Evolutionary conservation across 2,888 invertebrate genomes (phyloP).

Genomic region (Synergus itoensis): DNA sequence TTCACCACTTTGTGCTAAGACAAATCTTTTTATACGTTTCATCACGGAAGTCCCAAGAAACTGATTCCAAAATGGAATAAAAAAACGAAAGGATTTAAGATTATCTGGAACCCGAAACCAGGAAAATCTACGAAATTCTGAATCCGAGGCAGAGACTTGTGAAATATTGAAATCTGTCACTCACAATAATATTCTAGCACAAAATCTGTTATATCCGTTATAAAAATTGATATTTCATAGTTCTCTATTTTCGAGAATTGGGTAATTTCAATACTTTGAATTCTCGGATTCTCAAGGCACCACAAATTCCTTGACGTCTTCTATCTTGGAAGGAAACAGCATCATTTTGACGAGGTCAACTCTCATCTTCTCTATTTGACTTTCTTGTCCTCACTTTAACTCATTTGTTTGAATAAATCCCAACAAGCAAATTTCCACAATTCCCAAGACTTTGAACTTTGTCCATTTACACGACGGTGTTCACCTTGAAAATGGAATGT

Average conservation of each 20-base stretch:
- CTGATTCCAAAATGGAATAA: conserved; percentile 3
- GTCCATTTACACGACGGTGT: not conserved
- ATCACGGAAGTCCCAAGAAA: conserved; percentile 55
- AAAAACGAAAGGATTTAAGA: not conserved
- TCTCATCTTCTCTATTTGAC: not conserved
- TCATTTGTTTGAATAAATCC: not conserved
- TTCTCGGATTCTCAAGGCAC: not conserved
- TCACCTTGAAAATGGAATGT: not conserved
- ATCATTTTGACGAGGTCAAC: not conserved
- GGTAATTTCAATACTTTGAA: not conserved
- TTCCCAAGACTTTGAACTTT: not conserved
- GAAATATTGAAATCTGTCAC: not conserved
- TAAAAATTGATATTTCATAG: not conserved
- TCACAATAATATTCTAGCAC: not conserved
- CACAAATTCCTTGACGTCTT: not conserved
- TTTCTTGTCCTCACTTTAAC: conserved; percentile 1
- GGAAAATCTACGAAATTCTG: not conserved
- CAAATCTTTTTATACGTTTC: conserved; percentile 76
- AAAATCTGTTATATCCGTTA: not conserved
- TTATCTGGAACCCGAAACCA: not conserved
- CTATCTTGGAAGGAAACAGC: not conserved
- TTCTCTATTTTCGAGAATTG: not conserved
- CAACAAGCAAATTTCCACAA: not conserved
- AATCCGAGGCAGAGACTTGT: not conserved
- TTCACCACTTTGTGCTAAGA: conserved; percentile 72